Conservation (phyloP, 2,888 invertebrate genomes). For the Diadegma fenestrale region DNA sequence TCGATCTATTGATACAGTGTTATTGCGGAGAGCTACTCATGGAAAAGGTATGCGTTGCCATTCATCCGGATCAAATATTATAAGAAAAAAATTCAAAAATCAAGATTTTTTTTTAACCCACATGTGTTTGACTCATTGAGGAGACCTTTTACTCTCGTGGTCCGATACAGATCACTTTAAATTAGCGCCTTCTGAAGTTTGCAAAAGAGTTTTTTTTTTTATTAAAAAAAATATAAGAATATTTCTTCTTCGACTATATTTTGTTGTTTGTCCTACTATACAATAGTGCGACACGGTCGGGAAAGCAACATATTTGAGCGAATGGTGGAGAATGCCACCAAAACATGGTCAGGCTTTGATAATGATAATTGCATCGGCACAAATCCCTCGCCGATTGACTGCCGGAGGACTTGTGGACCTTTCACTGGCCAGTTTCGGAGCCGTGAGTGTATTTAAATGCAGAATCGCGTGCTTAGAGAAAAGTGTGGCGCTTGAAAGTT, state of each 20-base stretch:
- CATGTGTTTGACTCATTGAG: no score
- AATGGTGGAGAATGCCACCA: slow-evolving; percentile 73
- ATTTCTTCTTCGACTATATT: neutral
- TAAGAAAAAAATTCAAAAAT: neutral
- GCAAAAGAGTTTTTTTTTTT: no score
- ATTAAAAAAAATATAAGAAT: no score
- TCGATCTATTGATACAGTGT: slow-evolving; percentile 78
- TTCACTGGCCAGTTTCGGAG: neutral
- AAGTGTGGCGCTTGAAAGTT: neutral
- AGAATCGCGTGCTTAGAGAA: no score
- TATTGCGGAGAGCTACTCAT: slow-evolving; percentile 78
- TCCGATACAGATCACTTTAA: no score
- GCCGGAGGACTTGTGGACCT: neutral
- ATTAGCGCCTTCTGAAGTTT: no score
- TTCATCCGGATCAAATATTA: neutral
- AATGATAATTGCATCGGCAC: neutral
- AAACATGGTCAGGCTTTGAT: neutral
- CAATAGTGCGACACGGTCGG: slow-evolving; percentile 67
- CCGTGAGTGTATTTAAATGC: no score
- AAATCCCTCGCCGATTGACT: neutral
- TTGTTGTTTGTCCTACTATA: neutral
- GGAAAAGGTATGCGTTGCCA: slow-evolving; percentile 73
- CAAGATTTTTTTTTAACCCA: no score
- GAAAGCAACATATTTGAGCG: slow-evolving; percentile 74
- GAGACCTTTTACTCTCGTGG: no score